Evolutionary conservation across 2,113 vertebrate species (phyloP).

Genomic region (Lepisosteus osseus): DNA sequence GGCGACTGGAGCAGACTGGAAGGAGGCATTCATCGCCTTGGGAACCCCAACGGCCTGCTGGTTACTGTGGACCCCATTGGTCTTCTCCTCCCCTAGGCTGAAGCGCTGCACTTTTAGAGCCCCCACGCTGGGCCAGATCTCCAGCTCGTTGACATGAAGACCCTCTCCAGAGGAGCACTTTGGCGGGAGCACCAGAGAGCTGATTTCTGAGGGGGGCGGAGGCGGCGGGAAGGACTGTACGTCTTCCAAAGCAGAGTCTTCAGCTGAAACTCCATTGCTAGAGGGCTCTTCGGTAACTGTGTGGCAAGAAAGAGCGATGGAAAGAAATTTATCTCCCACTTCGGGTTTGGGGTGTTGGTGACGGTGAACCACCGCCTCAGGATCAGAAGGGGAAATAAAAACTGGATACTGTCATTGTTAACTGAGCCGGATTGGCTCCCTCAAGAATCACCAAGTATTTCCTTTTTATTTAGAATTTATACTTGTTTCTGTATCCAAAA

Average conservation of each 20-base stretch:
- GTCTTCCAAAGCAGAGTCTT: slow-evolving; percentile 65
- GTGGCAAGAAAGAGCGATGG: not conserved
- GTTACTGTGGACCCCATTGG: slow-evolving; percentile 64
- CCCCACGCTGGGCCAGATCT: slow-evolving; percentile 64
- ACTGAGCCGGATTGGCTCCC: too few relatives aligned
- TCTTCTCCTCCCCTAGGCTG: slow-evolving; percentile 36
- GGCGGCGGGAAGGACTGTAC: slow-evolving; percentile 71
- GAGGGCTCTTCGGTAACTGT: slow-evolving; percentile 21
- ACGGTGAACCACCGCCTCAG: too few relatives aligned
- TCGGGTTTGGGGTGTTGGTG: too few relatives aligned
- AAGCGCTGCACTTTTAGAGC: slow-evolving; percentile 59
- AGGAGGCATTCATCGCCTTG: slow-evolving; percentile 25
- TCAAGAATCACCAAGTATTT: too few relatives aligned
- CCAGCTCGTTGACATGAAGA: slow-evolving; percentile 66
- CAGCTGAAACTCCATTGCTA: slow-evolving; percentile 62
- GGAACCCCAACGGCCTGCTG: slow-evolving; percentile 47
- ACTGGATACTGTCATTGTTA: too few relatives aligned
- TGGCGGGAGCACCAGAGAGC: slow-evolving; percentile 75
- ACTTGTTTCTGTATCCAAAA: too few relatives aligned
- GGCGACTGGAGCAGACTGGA: slow-evolving; percentile 43
- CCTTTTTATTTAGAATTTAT: too few relatives aligned
- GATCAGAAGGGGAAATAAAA: too few relatives aligned
- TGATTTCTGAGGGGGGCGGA: slow-evolving; percentile 73
- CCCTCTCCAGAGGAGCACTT: slow-evolving; percentile 63
- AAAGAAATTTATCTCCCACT: too few relatives aligned